phyloP scores from a whole-genome alignment of 2,888 invertebrate genomes.

The Melanophora roralis region DNA sequence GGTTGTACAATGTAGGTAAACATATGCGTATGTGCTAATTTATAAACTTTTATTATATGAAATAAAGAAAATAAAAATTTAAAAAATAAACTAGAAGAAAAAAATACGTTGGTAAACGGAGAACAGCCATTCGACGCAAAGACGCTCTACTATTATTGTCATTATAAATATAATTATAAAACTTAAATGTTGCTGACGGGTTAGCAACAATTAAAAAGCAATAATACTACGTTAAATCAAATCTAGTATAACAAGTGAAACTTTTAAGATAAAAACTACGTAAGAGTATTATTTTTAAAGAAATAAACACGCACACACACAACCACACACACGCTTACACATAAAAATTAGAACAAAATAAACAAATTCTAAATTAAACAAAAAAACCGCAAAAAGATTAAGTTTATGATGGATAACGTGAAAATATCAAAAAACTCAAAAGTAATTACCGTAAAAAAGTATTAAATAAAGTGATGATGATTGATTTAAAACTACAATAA shows the following conservation, averaged over 20 bases:
- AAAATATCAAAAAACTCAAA: constrained; percentile 12
- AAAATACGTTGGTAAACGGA: constrained; percentile 29
- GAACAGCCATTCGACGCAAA: constrained; percentile 43
- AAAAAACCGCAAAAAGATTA: constrained; percentile 33
- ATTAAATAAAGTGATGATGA: constrained; percentile 34
- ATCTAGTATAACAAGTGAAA: constrained; percentile 46
- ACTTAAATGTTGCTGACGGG: constrained; percentile 14
- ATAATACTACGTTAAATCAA: constrained; percentile 4
- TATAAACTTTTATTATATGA: constrained; percentile 53
- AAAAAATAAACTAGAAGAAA: background rate
- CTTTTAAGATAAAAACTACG: constrained; percentile 43
- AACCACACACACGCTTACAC: no score
- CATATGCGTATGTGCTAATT: constrained; percentile 59
- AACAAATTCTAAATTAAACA: constrained; percentile 7
- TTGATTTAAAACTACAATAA: constrained; percentile 31
- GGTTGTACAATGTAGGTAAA: constrained; percentile 29
- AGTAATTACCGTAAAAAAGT: constrained; percentile 36
- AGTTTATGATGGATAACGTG: constrained; percentile 49
- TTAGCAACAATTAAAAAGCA: constrained; percentile 44
- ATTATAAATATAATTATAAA: constrained; percentile 30
- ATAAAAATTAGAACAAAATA: background rate
- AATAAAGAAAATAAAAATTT: constrained; percentile 9
- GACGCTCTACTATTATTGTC: constrained; percentile 30
- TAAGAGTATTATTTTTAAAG: constrained; percentile 36
- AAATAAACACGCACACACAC: no score